Evolutionary conservation across 2,888 invertebrate species (phyloP).

Genomic region (Ecdyonurus torrentis): DNA sequence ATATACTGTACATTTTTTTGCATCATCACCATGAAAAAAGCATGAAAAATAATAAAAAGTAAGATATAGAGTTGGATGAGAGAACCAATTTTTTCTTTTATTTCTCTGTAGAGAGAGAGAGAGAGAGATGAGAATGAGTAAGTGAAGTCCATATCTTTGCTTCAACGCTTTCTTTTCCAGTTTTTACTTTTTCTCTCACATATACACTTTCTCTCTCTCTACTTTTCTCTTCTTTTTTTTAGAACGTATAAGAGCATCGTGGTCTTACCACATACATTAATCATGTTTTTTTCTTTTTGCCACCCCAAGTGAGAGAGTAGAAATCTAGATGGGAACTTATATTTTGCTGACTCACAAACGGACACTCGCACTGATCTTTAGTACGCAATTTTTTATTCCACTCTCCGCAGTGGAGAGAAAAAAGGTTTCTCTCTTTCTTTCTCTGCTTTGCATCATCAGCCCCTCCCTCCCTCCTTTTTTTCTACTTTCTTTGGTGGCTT

Average conservation of each 20-base stretch:
- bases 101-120: no score
- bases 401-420: no score
- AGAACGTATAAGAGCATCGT: not conserved
- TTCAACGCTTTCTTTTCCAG: not conserved
- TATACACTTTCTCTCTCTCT: no score
- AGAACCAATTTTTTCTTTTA: not conserved
- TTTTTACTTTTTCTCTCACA: no score
- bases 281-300: not conserved
- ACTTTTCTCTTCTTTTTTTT: not conserved
- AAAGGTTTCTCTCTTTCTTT: not conserved
- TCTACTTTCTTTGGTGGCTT: no score
- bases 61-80: not conserved
- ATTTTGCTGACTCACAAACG: constrained; percentile 2
- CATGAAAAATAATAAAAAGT: not conserved
- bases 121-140: not conserved
- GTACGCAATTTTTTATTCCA: not conserved
- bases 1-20: no score
- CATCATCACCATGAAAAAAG: not conserved
- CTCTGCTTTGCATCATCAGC: not conserved
- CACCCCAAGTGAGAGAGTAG: not conserved
- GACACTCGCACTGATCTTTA: not conserved
- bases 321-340: not conserved
- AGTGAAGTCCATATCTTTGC: not conserved
- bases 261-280: not conserved
- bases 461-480: not conserved